These are phyloP conservation scores for Peromyscus attwateri DNA, from an alignment of 2,797 vertebrate genomes.

Conservation along the genomic window DNA sequence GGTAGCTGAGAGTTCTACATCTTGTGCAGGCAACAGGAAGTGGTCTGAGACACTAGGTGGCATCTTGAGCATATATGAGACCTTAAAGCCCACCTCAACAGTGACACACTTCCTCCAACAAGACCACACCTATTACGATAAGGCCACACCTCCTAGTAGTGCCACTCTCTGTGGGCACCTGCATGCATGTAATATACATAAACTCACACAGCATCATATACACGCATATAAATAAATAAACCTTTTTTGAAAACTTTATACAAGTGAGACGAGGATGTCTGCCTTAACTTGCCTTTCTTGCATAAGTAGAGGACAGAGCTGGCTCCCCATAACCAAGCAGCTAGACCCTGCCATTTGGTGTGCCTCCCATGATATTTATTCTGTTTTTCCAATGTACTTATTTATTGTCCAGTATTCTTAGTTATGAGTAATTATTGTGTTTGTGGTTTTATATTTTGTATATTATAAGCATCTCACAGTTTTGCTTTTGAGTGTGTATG, in stretches of 20 bases:
- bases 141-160: background rate
- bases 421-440: background rate
- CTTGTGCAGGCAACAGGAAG: background rate
- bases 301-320: background rate
- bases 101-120: background rate
- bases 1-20: no score
- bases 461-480: background rate
- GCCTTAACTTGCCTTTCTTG: background rate
- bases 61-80: background rate
- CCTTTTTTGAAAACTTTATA: background rate
- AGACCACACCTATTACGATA: background rate
- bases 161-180: background rate
- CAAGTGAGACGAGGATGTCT: background rate
- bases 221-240: background rate
- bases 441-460: background rate
- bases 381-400: background rate
- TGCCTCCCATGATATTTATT: background rate
- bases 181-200: background rate
- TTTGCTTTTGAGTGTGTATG: background rate
- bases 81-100: background rate
- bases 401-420: background rate
- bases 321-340: background rate
- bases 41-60: background rate
- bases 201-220: no score
- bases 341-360: fast-evolving